Base-by-base conservation (phyloP, 2,888 invertebrate species). In the Sphinx pinastri region DNA sequence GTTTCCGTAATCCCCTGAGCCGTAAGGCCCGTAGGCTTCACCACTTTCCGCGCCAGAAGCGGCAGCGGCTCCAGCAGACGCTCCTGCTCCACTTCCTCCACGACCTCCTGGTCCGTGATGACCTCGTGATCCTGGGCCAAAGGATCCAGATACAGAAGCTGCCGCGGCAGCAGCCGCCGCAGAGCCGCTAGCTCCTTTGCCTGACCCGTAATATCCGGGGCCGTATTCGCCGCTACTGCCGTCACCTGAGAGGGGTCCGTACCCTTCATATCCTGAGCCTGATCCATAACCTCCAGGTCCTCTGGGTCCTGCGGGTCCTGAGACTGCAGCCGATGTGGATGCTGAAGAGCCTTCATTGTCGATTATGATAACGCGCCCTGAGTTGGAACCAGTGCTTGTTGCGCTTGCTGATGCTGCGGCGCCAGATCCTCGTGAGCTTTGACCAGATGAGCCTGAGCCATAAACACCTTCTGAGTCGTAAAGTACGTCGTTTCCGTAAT, bases 211-310 rank as follows among this genome's bases (percentile, higher is more conserved):
- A 31, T 51, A 31, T n/a, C 31, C 63, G 6, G 25, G 47, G 10
- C 67, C 74, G 31, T 69, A 58, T 52, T 70, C 52, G 38, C 73
- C 69, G 7, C 54, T 54, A 66, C n/a, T 4, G 14, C 6, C 52
- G 52, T 14, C 3, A 52, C n/a, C 52, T 7, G 52, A 13, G 2
- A 13, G 14, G 14, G 52, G 7, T 3, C 52, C 52, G 14, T 52
- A 52, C 2, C 0, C 14, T n/a, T 14, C 52, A 14, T 1, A 14
- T 14, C n/a, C 52, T 3, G 1, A 2, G 52, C n/a, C n/a, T 5
- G 52, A 7, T 14, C 52, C 52, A 52, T 52, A 52, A 52, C 14
- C 14, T n/a, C 6, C 52, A 52, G 14, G 52, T 14, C 52, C n/a
- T 52, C 52, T 14, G 52, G 3, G 14, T 13, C 52, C n/a, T 5